Conservation (phyloP, 1,140 invertebrate genomes). For the Heliconius himera region DNA sequence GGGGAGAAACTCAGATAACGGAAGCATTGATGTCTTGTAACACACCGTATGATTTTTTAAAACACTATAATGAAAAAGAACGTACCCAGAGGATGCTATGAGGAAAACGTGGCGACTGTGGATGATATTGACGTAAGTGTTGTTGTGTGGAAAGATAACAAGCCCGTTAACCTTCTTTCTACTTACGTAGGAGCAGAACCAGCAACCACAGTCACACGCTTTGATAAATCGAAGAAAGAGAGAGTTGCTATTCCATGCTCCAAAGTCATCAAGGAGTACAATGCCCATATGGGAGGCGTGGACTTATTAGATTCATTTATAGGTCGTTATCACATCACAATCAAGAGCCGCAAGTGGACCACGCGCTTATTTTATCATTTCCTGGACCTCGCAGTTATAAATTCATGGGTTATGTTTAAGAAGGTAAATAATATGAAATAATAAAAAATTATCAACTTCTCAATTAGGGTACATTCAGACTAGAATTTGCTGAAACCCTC, state of each 20-base stretch:
- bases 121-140: neutral
- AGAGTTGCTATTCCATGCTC: neutral
- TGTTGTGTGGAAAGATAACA: neutral
- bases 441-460: neutral
- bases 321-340: neutral
- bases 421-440: constrained; percentile 4
- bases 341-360: neutral
- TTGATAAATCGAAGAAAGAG: neutral
- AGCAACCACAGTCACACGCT: neutral
- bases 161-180: neutral
- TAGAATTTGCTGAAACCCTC: neutral
- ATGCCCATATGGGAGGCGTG: neutral
- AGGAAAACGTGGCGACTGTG: too few species aligned
- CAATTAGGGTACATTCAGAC: neutral
- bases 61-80: too few species aligned
- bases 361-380: constrained; percentile 39
- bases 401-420: constrained; percentile 56
- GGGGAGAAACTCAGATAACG: neutral
- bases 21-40: neutral
- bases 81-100: too few species aligned
- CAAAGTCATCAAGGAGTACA: neutral
- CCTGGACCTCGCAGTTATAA: constrained; percentile 55
- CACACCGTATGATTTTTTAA: constrained; percentile 35
- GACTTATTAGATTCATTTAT: constrained; percentile 4
- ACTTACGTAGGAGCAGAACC: neutral